Base-by-base conservation (phyloP, 2,797 vertebrate genomes). In the Decapterus maruadsi region DNA sequence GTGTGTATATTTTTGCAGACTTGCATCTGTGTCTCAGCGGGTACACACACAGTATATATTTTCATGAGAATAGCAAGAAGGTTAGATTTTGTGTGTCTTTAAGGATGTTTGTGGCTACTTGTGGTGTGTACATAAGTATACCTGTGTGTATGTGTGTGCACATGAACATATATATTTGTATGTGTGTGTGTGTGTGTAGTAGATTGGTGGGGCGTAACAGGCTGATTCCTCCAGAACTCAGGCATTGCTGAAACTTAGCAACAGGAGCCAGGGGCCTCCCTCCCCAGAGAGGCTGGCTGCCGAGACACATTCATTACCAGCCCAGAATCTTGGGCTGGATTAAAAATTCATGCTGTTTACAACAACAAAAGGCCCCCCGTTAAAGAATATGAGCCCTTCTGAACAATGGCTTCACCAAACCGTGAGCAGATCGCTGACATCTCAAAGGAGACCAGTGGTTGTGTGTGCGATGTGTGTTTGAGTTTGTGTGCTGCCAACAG, bases 321-420 rank as follows among this genome's bases (percentile, higher is more conserved):
- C 87, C 81, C 88, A 85, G 91, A 93, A 93, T 92, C 87, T 91
- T 88, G 88, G 90, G 90, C 84, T 89, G 89, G 92, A 94, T 95
- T 94, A 95, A 95, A 95, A 94, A 95, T 95, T 93, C 93, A 95
- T 95, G 94, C 93, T 95, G 95, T 95, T 95, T 95, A 95, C 93
- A 90, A 93, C 93, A 94, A 95, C 94, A 94, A 94, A 93, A 91
- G 87, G 58, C 83, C 86, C 90, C 65, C 89, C 75, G 78, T 92
- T 94, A 89, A 94, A 93, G 93, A 92, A 93, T 94, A 94, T 90
- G 92, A 94, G 88, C 90, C 83, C 73, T 82, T 83, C 77, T 90
- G 90, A 93, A 94, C 92, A 94, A 94, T 90, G 90, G 88, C 89
- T 92, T 88, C 89, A 92, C 88, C 89, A 92, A 94, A 93, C 90